Evolutionary conservation across 2,797 vertebrate genomes (phyloP).

Genomic region (Xiphophorus birchmanni): DNA sequence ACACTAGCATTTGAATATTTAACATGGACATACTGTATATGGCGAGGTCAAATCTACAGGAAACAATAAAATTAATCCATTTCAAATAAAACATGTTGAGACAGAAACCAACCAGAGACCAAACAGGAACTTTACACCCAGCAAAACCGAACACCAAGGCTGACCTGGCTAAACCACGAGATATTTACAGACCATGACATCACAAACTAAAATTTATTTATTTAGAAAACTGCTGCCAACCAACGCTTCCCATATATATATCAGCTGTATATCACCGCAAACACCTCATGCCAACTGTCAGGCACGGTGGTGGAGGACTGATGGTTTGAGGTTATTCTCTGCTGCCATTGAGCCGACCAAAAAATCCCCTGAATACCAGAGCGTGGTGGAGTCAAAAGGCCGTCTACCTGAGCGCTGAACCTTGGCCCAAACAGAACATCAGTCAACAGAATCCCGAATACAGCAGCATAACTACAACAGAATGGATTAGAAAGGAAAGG

Average conservation of each 20-base stretch:
- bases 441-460: neutral
- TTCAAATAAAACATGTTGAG: neutral
- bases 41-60: neutral
- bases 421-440: neutral
- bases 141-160: neutral
- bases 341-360: neutral
- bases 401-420: neutral
- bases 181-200: constrained; percentile 1
- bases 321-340: neutral
- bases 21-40: neutral
- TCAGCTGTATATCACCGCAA: neutral
- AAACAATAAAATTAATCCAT: neutral
- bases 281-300: neutral
- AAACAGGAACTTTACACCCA: neutral
- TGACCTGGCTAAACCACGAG: neutral
- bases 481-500: neutral
- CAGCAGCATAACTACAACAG: neutral
- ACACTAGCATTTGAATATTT: neutral
- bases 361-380: neutral
- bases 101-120: neutral
- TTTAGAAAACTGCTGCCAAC: neutral
- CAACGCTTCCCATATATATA: neutral
- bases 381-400: neutral
- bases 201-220: neutral
- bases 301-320: neutral